Base-by-base conservation (phyloP, 2,888 invertebrate species). In the Tetramorium bicarinatum region DNA sequence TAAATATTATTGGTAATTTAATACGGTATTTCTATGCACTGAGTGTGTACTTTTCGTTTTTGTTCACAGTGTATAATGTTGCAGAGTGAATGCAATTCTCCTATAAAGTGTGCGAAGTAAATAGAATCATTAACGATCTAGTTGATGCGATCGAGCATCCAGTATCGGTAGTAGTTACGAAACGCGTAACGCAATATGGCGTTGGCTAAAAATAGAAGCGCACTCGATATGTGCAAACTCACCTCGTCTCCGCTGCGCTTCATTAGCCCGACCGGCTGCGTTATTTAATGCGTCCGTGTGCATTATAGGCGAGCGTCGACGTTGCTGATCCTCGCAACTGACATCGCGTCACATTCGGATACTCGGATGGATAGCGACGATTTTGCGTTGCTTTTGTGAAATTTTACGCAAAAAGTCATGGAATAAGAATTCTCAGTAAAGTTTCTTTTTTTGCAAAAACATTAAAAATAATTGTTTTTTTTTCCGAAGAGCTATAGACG, bases 161-260 rank as follows among this genome's bases (percentile, higher is more conserved):
- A 21, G 75, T 76, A 76, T 76, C 75, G 38, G 44, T 25, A 74
- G 18, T 62, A 49, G 49, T 76, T 62, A 62, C 69, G 67, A 69
- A 77, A 83, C 59, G 41, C 47, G 69, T 83, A 79, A 69, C 71
- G 61, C 77, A 80, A 83, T 74, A 67, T 66, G 67, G 59, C 83
- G 52, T 79, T 66, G 64, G 59, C 83, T 84, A 84, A 80, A 84
- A 84, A 84, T 84, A 84, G 83, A 59, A 84, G 29, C 38, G 47
- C 66, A 62, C 71, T 72, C 71, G 79, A 44, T 79, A 64, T 59
- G 74, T 74, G 74, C 74, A 59, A 74, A 64, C 74, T 72, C 74
- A 56, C 56, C 64, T 56, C 59, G 66, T 76, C 44, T 61, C 59
- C 75, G 64, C 47, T 62, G 25, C 38, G 71, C 71, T 71, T 80